Percentiles rank a stretch among this genome's conserved stretches.
Evolutionary conservation across 1,140 invertebrate genomes (phyloP).

Genomic region (Holotrichia oblita): DNA sequence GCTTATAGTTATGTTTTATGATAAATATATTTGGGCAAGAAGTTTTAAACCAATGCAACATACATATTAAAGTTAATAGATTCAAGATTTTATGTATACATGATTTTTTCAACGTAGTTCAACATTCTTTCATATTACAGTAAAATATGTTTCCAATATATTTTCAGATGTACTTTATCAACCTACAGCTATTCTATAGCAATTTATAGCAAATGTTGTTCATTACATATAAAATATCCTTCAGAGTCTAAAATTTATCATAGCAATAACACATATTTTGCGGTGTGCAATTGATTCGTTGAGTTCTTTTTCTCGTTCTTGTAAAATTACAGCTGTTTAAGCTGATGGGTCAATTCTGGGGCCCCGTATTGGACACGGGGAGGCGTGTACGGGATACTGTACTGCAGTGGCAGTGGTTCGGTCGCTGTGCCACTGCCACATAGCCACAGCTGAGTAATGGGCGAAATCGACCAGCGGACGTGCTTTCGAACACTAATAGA

Average conservation of each 20-base stretch:
- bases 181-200: neutral
- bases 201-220: neutral
- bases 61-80: too few relatives aligned
- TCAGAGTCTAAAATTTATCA: neutral
- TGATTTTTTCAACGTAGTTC: neutral
- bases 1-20: too few relatives aligned
- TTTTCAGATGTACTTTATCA: too few relatives aligned
- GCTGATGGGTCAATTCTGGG: conserved; percentile 20
- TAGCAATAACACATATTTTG: neutral
- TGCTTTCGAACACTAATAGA: conserved; percentile 58
- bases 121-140: neutral
- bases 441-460: conserved; percentile 16
- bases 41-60: too few relatives aligned
- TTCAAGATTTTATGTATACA: too few relatives aligned
- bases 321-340: conserved; percentile 19
- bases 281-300: conserved; percentile 1
- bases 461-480: conserved; percentile 45
- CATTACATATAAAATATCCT: too few relatives aligned
- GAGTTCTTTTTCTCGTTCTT: neutral
- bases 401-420: neutral
- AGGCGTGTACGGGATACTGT: neutral
- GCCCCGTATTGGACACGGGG: neutral
- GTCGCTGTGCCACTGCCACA: neutral
- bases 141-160: neutral
- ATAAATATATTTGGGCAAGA: too few relatives aligned